Conservation (phyloP, 1,140 invertebrate genomes). For the Diabrotica undecimpunctata region DNA sequence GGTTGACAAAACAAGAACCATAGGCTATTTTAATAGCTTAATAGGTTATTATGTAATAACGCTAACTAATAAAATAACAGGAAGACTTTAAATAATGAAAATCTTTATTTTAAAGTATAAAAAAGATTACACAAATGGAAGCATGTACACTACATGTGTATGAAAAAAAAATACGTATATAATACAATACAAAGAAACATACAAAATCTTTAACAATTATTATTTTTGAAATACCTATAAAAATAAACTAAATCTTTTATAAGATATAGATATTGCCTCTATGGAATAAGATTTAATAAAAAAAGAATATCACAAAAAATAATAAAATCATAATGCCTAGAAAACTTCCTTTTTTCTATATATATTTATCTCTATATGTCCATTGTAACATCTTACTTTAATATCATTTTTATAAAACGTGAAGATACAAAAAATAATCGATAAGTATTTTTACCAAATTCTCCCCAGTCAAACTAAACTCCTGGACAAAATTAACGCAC, state of each 20-base stretch:
- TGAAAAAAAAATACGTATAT: constrained; percentile 20
- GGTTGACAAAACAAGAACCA: too few relatives aligned
- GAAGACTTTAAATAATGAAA: constrained; percentile 22
- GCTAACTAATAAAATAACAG: too few relatives aligned
- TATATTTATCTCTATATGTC: not conserved
- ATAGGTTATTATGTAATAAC: too few relatives aligned
- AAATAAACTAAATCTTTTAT: not conserved
- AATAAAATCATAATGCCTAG: not conserved
- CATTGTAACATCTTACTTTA: too few relatives aligned
- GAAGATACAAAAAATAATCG: not conserved
- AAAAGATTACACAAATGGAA: constrained; percentile 34
- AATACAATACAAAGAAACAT: constrained; percentile 23
- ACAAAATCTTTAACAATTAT: constrained; percentile 11
- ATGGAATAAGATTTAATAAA: constrained; percentile 7
- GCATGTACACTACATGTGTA: constrained; percentile 29
- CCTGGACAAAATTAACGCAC: too few relatives aligned
- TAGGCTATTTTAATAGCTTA: too few relatives aligned
- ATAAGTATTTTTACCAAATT: not conserved
- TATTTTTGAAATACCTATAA: not conserved
- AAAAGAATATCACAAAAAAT: constrained; percentile 7
- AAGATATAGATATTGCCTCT: constrained; percentile 1
- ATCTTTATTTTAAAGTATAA: constrained; percentile 33
- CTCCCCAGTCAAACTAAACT: too few relatives aligned
- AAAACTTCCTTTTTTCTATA: constrained; percentile 9
- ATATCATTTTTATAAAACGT: too few relatives aligned